Evolutionary conservation across 2,113 vertebrate species (phyloP), one percentile per base, ranked within the genome.

Genomic region (Etia nguti): DNA sequence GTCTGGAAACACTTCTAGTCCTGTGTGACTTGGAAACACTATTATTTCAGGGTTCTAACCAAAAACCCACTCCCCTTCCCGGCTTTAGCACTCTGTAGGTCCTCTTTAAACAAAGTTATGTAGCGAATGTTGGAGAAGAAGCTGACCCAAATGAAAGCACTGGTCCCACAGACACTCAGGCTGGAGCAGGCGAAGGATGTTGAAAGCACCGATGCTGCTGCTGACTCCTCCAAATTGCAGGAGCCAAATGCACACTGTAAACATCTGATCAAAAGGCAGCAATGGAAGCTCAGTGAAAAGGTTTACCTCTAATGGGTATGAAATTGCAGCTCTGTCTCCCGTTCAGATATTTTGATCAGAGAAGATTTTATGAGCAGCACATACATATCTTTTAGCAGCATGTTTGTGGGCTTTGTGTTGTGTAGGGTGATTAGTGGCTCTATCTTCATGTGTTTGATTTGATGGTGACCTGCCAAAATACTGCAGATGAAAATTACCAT

Each of bases 261-360:
- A 88, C 38, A 82, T 80, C 85, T 86, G 60, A 90, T 88, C 85
- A 75, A 83, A 90, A 54, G 80, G 38, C 46, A 60, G 85, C 85
- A 60, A 88, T 57, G 56, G 59, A 52, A 48, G 84, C 80, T 60
- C 82, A 60, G 22, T 87, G 82, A 88, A 88, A 79, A 73, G 9
- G 26, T 52, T 77, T 52, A 34, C 46, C 68, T 60, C 80, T 88
- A 87, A 93, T 88, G 73, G 80, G 62, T 65, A 41, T 65, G 60
- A 86, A 80, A 85, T n/a, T 62, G 29, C 52, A 77, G 22, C 22
- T 56, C 56, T 24, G 26, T n/a, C 43, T 43, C 26, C 15, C 10
- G 2, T 43, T 82, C 41, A 79, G 22, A 75, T 65, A 38, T 24
- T 82, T 52, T 34, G 55, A 81, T 70, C 50, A 52, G 31, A 75